These are phyloP conservation scores for Malacoraja senta DNA, from an alignment of 2,797 vertebrate species.

Conservation along the genomic window DNA sequence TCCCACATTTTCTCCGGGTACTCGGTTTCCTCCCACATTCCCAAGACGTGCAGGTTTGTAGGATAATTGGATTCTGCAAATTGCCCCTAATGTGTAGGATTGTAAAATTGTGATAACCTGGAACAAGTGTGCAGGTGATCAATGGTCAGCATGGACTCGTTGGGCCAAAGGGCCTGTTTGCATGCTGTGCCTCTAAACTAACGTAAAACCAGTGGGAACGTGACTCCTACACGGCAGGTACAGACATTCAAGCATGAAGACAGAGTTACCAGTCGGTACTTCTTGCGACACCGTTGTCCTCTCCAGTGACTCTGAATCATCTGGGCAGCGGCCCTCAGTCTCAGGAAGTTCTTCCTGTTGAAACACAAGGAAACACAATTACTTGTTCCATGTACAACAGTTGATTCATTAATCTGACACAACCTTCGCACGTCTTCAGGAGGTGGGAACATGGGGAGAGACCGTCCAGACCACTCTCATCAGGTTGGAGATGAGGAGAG, in stretches of 20 bases:
- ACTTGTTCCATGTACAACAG: neutral
- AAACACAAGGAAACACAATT: neutral
- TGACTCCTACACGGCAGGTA: neutral
- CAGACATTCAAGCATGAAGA: neutral
- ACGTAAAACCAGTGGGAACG: neutral
- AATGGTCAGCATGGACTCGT: too few species aligned
- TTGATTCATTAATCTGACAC: neutral
- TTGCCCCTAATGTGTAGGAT: too few species aligned
- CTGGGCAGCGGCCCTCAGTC: constrained; percentile 65
- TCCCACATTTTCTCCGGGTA: too few species aligned
- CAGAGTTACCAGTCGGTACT: constrained; percentile 68
- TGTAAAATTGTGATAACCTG: too few species aligned
- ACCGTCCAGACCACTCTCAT: too few species aligned
- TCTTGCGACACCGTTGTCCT: constrained; percentile 68
- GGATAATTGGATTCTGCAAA: too few species aligned
- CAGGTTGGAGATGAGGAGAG: too few species aligned
- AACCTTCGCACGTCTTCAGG: neutral
- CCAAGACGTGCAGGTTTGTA: too few species aligned
- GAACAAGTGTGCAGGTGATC: too few species aligned
- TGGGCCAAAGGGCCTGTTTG: too few species aligned
- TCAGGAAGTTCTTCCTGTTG: constrained; percentile 75
- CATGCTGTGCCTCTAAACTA: neutral
- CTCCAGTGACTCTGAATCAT: constrained; percentile 82
- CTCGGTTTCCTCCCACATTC: too few species aligned
- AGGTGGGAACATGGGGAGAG: neutral